These are phyloP conservation scores for Potamarius usumacintae DNA, from an alignment of 2,113 vertebrate genomes.

Conservation along the genomic window DNA sequence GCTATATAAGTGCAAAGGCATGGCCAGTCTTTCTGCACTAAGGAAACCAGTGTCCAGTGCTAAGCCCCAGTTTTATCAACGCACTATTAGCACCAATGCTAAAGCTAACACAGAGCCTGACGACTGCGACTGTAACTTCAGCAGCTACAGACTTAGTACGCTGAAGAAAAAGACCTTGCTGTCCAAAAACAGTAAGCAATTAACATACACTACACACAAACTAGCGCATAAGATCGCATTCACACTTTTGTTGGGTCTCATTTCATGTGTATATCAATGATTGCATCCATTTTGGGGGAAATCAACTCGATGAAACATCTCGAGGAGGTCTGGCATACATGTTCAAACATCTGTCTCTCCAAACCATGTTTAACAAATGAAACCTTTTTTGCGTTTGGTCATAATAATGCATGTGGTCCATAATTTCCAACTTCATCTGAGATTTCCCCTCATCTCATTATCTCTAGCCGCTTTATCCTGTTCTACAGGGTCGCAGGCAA, in stretches of 20 bases:
- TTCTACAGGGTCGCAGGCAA: too few species aligned
- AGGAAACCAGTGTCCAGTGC: slow-evolving; percentile 71
- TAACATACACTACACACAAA: too few species aligned
- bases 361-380: neutral
- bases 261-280: neutral
- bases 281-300: neutral
- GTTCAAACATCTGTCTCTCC: neutral
- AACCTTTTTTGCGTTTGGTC: neutral
- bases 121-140: slow-evolving; percentile 77
- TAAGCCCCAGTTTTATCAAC: slow-evolving; percentile 78
- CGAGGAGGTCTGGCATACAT: neutral
- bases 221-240: neutral
- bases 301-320: neutral
- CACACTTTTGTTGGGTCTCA: neutral
- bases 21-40: slow-evolving; percentile 54
- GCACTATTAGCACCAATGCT: slow-evolving; percentile 29
- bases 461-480: too few species aligned
- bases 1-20: slow-evolving; percentile 88
- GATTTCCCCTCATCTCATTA: too few species aligned
- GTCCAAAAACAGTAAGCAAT: slow-evolving; percentile 86
- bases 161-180: slow-evolving; percentile 81
- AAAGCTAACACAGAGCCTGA: slow-evolving; percentile 48
- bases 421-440: neutral
- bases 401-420: neutral
- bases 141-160: slow-evolving; percentile 69